Percentiles rank a stretch among this genome's conserved stretches.
Conservation (phyloP, 2,797 vertebrate species). For the Pangasius krempfi region DNA sequence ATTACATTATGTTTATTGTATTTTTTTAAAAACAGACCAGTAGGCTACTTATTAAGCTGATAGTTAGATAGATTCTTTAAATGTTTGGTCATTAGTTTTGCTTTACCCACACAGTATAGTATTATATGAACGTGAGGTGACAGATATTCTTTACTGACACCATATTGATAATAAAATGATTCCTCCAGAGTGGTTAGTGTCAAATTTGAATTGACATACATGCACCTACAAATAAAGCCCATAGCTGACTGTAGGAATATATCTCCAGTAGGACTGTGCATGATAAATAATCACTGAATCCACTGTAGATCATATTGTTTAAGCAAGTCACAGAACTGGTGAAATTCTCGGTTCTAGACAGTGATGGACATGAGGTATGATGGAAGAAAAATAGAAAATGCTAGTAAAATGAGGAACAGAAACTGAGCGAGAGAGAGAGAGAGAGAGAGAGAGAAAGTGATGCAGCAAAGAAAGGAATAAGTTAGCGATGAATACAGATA, state of each 20-base stretch:
- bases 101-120: neutral
- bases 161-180: neutral
- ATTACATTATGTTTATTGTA: neutral
- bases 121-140: neutral
- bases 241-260: neutral
- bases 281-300: neutral
- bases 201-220: neutral
- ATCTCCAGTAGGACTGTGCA: neutral
- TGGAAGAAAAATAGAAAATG: neutral
- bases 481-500: conserved; percentile 79
- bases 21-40: neutral
- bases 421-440: neutral
- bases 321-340: neutral
- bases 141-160: neutral
- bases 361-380: neutral
- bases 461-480: conserved; percentile 77
- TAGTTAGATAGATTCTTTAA: neutral
- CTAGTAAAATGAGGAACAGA: neutral
- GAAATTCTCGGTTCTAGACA: neutral
- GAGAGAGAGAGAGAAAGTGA: conserved; percentile 29
- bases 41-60: neutral
- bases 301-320: neutral
- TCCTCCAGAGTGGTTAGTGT: neutral
- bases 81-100: neutral
- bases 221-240: neutral